phyloP scores from a whole-genome alignment of 2,888 invertebrate genomes.

The Neuroscelio doddi region DNA sequence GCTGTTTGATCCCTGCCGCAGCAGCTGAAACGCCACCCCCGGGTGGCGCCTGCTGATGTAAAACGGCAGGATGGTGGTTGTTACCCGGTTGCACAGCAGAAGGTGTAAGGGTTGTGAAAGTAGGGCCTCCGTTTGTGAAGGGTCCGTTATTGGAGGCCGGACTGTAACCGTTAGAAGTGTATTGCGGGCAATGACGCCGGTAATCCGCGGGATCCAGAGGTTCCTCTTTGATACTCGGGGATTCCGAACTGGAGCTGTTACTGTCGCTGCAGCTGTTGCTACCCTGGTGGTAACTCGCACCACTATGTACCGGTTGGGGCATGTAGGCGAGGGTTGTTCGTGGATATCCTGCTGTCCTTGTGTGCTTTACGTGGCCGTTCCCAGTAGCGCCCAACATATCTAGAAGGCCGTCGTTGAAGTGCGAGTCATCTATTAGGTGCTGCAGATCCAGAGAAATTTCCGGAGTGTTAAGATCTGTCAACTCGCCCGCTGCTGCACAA shows the following conservation, averaged over 20 bases:
- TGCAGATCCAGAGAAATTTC: slow-evolving; percentile 95
- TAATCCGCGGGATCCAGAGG: slow-evolving; percentile 86
- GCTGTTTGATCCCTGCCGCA: slow-evolving; percentile 55
- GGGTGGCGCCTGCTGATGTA: slow-evolving; percentile 49
- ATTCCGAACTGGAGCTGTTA: slow-evolving; percentile 79
- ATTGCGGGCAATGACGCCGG: slow-evolving; percentile 77
- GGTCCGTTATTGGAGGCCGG: slow-evolving; percentile 67
- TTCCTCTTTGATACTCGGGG: slow-evolving; percentile 89
- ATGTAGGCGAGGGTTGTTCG: slow-evolving; percentile 81
- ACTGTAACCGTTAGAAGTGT: slow-evolving; percentile 70
- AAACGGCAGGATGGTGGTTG: slow-evolving; percentile 30
- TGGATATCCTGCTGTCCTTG: slow-evolving; percentile 67
- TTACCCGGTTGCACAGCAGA: slow-evolving; percentile 61
- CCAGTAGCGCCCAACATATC: slow-evolving; percentile 80
- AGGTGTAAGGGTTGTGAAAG: slow-evolving; percentile 78
- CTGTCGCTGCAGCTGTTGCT: slow-evolving; percentile 76
- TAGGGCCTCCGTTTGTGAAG: slow-evolving; percentile 71
- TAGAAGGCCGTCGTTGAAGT: slow-evolving; percentile 90
- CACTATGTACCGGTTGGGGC: slow-evolving; percentile 93
- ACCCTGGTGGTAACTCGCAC: slow-evolving; percentile 77
- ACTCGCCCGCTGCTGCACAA: slow-evolving; percentile 77
- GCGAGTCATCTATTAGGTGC: slow-evolving; percentile 91
- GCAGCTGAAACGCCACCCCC: slow-evolving; percentile 48
- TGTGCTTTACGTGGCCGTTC: slow-evolving; percentile 70
- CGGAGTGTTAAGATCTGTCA: slow-evolving; percentile 91